Base-by-base conservation (phyloP, 2,113 vertebrate species). In the Festucalex cinctus region DNA sequence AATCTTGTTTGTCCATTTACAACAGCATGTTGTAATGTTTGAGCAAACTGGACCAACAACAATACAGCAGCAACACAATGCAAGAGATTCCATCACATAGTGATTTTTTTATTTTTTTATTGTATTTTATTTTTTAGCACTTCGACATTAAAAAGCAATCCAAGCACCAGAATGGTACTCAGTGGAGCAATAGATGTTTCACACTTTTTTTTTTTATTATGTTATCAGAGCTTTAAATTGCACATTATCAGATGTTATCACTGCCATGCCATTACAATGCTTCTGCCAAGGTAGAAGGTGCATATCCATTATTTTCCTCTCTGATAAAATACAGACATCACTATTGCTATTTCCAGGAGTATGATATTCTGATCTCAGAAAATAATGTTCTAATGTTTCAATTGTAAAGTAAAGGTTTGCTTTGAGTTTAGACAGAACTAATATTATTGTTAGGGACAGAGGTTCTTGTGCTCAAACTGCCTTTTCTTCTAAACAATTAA, bases 11-110 rank as follows among this genome's bases (percentile, higher is more conserved):
- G 32, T 74, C 68, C 74, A 65, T 71, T 81, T 79, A 80, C 62
- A 68, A 66, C 60, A 61, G 59, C 80, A 41, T 66, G 73, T 81
- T 78, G 57, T 83, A 83, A 89, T 76, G 74, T 43, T 62, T 14
- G 39, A 41, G 6, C 36, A 37, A 6, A 61, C 28, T 46, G 9
- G 9, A 41, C 24, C 32, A 62, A 62, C 32, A 62, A 62, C 37
- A 26, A 39, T 9, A 1, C 32, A 36, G 5, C 16, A 51, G 57
- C 36, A 64, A 63, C 22, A 24, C 24, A 19, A 66, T 61, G 35
- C 64, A 65, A 12, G 61, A 61, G 61, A 68, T 80, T 37, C 16
- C 73, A 63, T 36, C 32, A 26, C 53, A 17, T 60, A 58, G 46
- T 61, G 28, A 32, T 32, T 32, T 66, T 41, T 63, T 9, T 41